These are phyloP conservation scores for Glandiceps talaboti DNA, from an alignment of 53 echinoderm and acorn worm genomes.

Conservation along the genomic window DNA sequence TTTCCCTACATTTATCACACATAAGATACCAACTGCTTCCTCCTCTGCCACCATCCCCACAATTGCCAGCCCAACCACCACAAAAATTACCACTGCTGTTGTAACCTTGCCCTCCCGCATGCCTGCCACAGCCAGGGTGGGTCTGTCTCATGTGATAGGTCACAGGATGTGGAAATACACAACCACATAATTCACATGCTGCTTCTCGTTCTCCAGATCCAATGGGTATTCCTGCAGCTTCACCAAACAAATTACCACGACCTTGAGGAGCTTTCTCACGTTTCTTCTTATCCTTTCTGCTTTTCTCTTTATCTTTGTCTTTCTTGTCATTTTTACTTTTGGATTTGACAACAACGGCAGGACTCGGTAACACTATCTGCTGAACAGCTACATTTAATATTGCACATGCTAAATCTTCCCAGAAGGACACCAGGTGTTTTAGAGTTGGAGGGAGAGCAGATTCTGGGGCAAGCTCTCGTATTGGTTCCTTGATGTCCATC, in stretches of 20 bases:
- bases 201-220: conserved; percentile 67
- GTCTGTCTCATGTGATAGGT: conserved; percentile 93
- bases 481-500: background rate
- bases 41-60: conserved; percentile 68
- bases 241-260: conserved; percentile 85
- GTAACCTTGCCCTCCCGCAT: conserved; percentile 81
- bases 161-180: conserved; percentile 87
- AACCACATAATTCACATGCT: conserved; percentile 71
- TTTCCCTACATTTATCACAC: conserved; percentile 83
- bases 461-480: conserved; percentile 22
- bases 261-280: conserved; percentile 73
- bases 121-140: conserved; percentile 86
- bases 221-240: conserved; percentile 72
- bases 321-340: conserved; percentile 18
- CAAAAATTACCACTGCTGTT: conserved; percentile 94
- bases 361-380: conserved; percentile 77
- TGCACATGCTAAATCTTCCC: conserved; percentile 81
- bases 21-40: conserved; percentile 88
- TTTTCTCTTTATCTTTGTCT: conserved; percentile 42
- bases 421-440: conserved; percentile 73
- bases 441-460: conserved; percentile 63
- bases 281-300: conserved; percentile 77
- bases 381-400: conserved; percentile 83
- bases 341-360: conserved; percentile 79
- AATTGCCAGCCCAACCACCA: conserved; percentile 88